Evolutionary conservation across 2,888 invertebrate species (phyloP), one percentile per base, ranked within the genome.

Genomic region (Lasioglossum morio): DNA sequence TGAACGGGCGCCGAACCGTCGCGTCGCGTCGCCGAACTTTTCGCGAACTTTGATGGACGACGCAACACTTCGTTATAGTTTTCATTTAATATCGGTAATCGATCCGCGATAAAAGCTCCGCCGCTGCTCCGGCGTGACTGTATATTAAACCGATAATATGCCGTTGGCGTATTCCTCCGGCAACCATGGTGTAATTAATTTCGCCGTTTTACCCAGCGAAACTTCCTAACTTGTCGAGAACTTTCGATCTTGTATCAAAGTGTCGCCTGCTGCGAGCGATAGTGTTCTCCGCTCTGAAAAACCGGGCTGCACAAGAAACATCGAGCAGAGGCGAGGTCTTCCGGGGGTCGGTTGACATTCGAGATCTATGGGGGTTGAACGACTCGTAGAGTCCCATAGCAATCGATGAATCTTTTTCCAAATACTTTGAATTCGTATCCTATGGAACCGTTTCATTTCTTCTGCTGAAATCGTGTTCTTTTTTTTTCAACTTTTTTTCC

Each of bases 111-210:
- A 85, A 88, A 88, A 88, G 87, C 81, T 14, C 19, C 66, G 76
- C 27, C 74, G 48, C 57, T 30, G 53, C 73, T n/a, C n/a, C 48
- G 63, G 48, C 82, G 53, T 69, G 72, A 40, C 72, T 72, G 76
- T 74, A 85, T 88, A 86, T 88, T 88, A 88, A 88, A 86, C 85
- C 88, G 81, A 88, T 88, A 88, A 88, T 85, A 85, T 75, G 78
- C 81, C 78, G 78, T 81, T 79, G 87, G 87, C 80, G 72, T 77
- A 81, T 82, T 86, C 81, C 76, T 77, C 46, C 30, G 43, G 70
- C 72, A 76, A 86, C 82, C 53, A 77, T 77, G 46, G 43, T 75
- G 82, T 84, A 83, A 83, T 87, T 87, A 87, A 87, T 87, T 87
- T 87, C 75, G 53, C 81, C 74, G 70, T 86, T 86, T 85, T 86